Base-by-base conservation (phyloP, 2,113 vertebrate species). In the Thermophis baileyi region DNA sequence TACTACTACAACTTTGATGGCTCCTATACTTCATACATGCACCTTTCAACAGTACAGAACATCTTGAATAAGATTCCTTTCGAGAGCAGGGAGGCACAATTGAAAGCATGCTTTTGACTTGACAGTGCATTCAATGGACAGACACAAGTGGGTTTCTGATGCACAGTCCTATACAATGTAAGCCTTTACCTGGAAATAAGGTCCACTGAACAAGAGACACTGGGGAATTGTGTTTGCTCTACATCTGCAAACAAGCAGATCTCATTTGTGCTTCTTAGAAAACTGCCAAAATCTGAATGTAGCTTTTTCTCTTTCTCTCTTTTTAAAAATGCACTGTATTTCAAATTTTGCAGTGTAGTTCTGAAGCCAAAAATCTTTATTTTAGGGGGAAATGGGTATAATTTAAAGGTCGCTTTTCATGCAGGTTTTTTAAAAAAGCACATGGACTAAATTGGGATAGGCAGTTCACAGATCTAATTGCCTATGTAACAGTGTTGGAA, bases 61-160 rank as follows among this genome's bases (percentile, higher is more conserved):
- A 96, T 97, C 96, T 95, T 94, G 92, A 96, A 93, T 96, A 93
- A 96, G 96, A 96, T 35, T 94, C 81, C 81, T 94, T 96, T 96
- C 94, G 96, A 93, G 94, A 97, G 96, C 89, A 69, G 44, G 16
- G 27, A 11, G 9, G 7, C 27, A 10, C 57, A 90, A 16, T 89
- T 40, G 35, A 14, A 57, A 44, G n/a, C 35, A 55, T 44, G 18
- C 49, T 57, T 40, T 89, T 89, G 35, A 89, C 53, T 55, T 57
- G 27, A 51, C 12, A n/a, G 86, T 44, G 27, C 25, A 40, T 57
- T 89, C 53, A 46, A 14, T 89, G 35, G 53, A 60, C 35, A 57
- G 44, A 46, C 24, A 1, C 35, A 53, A 54, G 20, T 88, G 27
- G 51, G 87, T 22, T 51, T 53, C 51, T 55, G 88, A 81, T 44